Evolutionary conservation across 2,797 vertebrate species (phyloP).

Genomic region (Nothura maculosa): DNA sequence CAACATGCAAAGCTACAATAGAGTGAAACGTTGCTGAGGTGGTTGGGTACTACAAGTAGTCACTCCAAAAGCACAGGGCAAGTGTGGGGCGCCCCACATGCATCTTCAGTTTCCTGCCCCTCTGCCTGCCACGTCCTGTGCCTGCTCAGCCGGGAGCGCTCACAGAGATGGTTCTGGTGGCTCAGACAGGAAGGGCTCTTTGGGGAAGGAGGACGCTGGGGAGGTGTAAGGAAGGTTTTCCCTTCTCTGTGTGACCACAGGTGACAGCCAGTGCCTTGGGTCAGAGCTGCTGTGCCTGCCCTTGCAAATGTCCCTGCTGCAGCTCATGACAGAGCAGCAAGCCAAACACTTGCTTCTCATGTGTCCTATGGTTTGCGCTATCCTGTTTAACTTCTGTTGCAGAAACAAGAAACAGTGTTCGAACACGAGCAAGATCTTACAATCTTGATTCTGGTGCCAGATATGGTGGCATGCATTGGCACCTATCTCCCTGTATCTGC

Average conservation of each 20-base stretch:
- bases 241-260: fast-evolving
- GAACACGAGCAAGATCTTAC: not conserved
- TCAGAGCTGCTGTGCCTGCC: fast-evolving
- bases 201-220: not conserved
- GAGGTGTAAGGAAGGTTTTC: not conserved
- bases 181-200: not conserved
- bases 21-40: not conserved
- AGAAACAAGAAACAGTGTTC: constrained; percentile 30
- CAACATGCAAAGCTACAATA: not conserved
- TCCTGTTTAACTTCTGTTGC: constrained; percentile 45
- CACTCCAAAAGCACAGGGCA: not conserved
- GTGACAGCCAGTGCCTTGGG: not conserved
- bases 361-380: constrained; percentile 16
- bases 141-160: fast-evolving
- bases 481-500: constrained; percentile 46
- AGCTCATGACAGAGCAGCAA: not conserved
- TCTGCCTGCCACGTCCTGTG: fast-evolving
- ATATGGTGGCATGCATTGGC: constrained; percentile 20
- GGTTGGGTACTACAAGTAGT: not conserved
- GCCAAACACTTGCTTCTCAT: not conserved
- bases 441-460: constrained; percentile 15
- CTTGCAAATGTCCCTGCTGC: not conserved
- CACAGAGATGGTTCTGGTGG: not conserved
- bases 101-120: not conserved
- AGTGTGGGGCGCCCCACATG: not conserved